Percentiles rank a stretch among this genome's conserved stretches.
Conservation (phyloP, 2,888 invertebrate species). For the Dioctria rufipes region DNA sequence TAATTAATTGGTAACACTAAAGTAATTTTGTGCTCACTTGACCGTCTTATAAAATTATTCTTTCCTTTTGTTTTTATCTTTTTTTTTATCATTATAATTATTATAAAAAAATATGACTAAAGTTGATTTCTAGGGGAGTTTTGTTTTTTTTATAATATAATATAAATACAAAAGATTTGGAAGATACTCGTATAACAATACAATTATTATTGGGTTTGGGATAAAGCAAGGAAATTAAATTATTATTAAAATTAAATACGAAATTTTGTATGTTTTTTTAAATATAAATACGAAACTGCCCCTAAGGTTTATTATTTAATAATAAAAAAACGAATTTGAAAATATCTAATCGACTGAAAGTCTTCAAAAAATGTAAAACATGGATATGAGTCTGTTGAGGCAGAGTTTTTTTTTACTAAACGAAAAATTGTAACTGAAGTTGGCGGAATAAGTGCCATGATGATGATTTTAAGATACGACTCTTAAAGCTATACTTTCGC, state of each 20-base stretch:
- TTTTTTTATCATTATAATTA: not conserved
- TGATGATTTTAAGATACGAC: no score
- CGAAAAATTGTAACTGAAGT: no score
- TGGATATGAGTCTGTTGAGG: no score
- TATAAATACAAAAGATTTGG: no score
- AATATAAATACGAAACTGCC: constrained; percentile 9
- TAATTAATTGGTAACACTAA: constrained; percentile 46
- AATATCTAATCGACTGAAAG: constrained; percentile 17
- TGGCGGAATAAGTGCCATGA: no score
- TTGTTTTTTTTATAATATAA: not conserved
- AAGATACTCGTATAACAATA: no score
- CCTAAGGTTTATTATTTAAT: constrained; percentile 10
- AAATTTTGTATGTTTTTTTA: not conserved
- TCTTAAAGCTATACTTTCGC: no score
- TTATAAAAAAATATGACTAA: constrained; percentile 44
- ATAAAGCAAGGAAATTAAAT: no score
- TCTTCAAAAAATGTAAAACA: not conserved
- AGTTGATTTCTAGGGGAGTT: constrained; percentile 20
- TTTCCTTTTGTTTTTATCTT: constrained; percentile 26
- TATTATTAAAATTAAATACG: no score
- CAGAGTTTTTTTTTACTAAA: no score
- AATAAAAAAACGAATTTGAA: constrained; percentile 32
- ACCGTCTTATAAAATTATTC: constrained; percentile 4
- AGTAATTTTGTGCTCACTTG: constrained; percentile 44
- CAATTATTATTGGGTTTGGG: no score